Base-by-base conservation (phyloP, 2,113 vertebrate species). In the Siphamia tubifer region DNA sequence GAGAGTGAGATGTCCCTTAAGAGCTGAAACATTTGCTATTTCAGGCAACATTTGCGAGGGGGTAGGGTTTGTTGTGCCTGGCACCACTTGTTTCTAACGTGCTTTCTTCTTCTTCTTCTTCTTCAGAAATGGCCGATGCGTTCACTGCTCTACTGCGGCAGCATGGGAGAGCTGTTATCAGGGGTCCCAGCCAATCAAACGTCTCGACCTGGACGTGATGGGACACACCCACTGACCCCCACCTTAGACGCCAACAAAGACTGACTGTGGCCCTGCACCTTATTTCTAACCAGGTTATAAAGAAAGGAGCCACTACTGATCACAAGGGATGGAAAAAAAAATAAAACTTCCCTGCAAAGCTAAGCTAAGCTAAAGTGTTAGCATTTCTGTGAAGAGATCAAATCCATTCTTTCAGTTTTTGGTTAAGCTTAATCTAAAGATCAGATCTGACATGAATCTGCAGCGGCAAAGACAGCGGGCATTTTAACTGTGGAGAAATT, bases 121-220 rank as follows among this genome's bases (percentile, higher is more conserved):
- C 10, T 30, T 6, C 89, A 96, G 95, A 96, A 96, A 65, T 96
- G 95, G 94, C 95, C 94, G 0, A 95, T 96, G 95, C 84, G 93
- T 17, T 94, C 94, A 13, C 77, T 90, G 52, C 94, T 96, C 54
- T 96, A 94, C 21, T 92, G 90, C 4, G 92, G 94, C 61, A 90
- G 85, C 10, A 72, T 93, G 25, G 91, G 87, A 38, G 90, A 90
- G 21, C 71, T 88, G 48, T 54, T 91, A 3, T 68, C 91, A 20
- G 89, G 66, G 17, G 64, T 61, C 19, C 63, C 64, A 8, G 35
- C 81, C 83, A 83, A 77, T 78, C 87, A 85, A 73, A 79, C 3
- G 44, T 19, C 61, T 48, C 32, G 43, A 15, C 27, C 53, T 20
- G 82, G 58, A 63, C 60, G 17, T 30, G 74, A 88, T 0, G 48